A percentile compares a stretch with the other conserved stretches of the same genome.
Conservation (phyloP, 2,888 invertebrate species). For the Lucinisca nassula region DNA sequence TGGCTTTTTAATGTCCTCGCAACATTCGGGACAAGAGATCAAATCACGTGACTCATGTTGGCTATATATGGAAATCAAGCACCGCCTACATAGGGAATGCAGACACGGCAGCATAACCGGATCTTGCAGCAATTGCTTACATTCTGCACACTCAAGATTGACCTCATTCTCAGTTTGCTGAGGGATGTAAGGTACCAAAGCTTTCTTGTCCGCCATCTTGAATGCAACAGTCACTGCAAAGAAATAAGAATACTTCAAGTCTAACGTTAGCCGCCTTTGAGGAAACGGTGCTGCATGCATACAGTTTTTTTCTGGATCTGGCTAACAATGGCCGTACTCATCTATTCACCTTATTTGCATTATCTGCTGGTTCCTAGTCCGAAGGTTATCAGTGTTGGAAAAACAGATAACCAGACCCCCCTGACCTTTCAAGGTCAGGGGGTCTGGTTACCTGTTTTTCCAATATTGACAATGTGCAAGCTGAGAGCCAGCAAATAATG, state of each 20-base stretch:
- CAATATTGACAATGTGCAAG: no score
- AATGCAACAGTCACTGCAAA: conserved; percentile 6
- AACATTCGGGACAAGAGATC: conserved; percentile 63
- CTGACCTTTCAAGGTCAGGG: no score
- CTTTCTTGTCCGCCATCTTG: conserved; percentile 9
- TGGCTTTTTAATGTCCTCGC: conserved; percentile 58
- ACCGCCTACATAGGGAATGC: conserved; percentile 65
- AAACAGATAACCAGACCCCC: no score
- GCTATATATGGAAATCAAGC: conserved; percentile 51
- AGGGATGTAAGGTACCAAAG: not conserved
- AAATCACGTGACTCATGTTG: conserved; percentile 51
- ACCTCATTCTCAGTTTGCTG: not conserved
- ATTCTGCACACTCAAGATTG: conserved; percentile 50
- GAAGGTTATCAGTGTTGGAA: no score
- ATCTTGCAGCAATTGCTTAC: conserved; percentile 54
- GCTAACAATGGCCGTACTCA: not conserved
- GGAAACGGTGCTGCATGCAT: not conserved
- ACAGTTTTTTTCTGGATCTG: not conserved
- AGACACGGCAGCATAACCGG: conserved; percentile 70
- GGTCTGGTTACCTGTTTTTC: no score
- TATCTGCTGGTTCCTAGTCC: no score
- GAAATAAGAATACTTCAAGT: not conserved
- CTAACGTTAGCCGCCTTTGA: not conserved
- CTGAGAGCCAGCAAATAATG: no score
- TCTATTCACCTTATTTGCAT: no score